Evolutionary conservation across 2,888 invertebrate genomes (phyloP).

Genomic region (Phyllotreta cruciferae): DNA sequence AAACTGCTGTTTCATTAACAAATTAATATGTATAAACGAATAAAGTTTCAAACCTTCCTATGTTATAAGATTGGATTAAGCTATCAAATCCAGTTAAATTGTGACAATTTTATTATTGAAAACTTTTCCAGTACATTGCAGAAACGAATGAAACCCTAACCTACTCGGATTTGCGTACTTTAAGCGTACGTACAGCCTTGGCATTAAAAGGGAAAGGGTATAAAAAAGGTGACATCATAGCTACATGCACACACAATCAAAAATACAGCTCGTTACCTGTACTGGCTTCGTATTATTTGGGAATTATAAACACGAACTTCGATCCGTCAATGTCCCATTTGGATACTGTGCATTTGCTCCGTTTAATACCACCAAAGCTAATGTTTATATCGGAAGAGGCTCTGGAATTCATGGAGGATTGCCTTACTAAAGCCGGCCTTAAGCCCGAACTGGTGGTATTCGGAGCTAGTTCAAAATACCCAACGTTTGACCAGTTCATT

Average conservation of each 20-base stretch:
- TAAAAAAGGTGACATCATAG: constrained; percentile 29
- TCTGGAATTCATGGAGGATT: constrained; percentile 32
- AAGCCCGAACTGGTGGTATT: constrained; percentile 45
- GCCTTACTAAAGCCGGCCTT: constrained; percentile 36
- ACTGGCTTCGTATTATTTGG: constrained; percentile 61
- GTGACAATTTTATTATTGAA: background rate
- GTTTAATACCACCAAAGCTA: constrained; percentile 36
- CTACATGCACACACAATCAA: constrained; percentile 33
- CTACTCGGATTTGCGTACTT: constrained; percentile 21
- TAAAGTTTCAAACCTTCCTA: too few species aligned
- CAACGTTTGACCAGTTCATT: constrained; percentile 34
- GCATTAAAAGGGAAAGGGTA: constrained; percentile 30
- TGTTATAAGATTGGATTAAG: too few species aligned
- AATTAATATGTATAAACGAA: too few species aligned
- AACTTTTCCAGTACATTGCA: constrained; percentile 28
- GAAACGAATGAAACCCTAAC: constrained; percentile 31
- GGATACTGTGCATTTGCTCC: constrained; percentile 38
- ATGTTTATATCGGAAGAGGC: constrained; percentile 37
- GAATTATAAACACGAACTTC: constrained; percentile 49
- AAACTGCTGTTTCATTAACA: too few species aligned
- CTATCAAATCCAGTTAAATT: too few species aligned
- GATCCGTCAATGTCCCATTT: constrained; percentile 46
- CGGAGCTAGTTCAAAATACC: constrained; percentile 42
- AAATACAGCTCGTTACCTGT: constrained; percentile 54
- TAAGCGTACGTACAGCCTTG: constrained; percentile 30